phyloP scores from a whole-genome alignment of 2,113 vertebrate genomes.

The Grantiella picta region DNA sequence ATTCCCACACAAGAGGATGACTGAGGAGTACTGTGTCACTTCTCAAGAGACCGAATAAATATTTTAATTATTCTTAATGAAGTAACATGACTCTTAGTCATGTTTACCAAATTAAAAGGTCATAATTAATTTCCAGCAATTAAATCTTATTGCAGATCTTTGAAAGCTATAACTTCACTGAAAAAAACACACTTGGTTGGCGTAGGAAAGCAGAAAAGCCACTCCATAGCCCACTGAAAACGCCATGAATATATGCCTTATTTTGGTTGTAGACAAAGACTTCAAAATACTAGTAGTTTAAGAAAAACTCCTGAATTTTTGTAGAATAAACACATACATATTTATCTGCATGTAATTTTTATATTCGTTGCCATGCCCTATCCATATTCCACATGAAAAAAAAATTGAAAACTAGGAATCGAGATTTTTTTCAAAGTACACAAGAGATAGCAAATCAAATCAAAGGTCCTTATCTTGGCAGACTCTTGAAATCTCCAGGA shows the following conservation, averaged over 20 bases:
- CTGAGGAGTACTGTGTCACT: neutral
- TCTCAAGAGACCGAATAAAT: neutral
- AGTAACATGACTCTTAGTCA: neutral
- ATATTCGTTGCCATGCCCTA: neutral
- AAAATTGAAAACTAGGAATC: neutral
- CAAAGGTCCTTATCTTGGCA: neutral
- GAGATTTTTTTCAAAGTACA: neutral
- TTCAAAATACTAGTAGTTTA: neutral
- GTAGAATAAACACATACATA: neutral
- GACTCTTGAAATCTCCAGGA: neutral
- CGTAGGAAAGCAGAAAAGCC: neutral
- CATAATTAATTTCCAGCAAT: neutral
- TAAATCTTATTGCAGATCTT: neutral
- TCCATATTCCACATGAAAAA: neutral
- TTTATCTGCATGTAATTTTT: neutral
- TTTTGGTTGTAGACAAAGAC: neutral
- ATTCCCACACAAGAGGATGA: neutral
- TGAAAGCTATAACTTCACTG: neutral
- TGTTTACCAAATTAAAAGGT: neutral
- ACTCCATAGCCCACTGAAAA: neutral
- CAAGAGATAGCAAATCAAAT: conserved; percentile 12
- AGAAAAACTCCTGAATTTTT: neutral
- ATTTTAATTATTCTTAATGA: neutral
- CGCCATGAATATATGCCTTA: neutral
- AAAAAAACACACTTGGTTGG: neutral